These are phyloP conservation scores for Apamea sordens DNA, from an alignment of 2,888 invertebrate genomes.

Conservation along the genomic window DNA sequence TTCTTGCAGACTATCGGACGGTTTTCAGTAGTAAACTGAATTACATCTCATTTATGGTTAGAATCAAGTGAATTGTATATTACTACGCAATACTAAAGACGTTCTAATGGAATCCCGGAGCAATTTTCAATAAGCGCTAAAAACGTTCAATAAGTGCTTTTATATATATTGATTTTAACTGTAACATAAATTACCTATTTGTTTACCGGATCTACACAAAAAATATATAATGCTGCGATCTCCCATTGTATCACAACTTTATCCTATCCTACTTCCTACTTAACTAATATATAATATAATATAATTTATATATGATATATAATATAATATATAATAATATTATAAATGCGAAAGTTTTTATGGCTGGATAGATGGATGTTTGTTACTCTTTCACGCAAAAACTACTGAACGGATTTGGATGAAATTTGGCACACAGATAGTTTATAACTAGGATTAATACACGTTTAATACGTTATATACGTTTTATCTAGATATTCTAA, in stretches of 20 bases:
- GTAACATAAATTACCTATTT: background rate
- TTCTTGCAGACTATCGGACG: background rate
- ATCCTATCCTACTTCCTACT: too few relatives aligned
- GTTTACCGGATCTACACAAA: background rate
- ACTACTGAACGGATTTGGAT: too few relatives aligned
- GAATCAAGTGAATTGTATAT: background rate
- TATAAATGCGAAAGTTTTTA: too few relatives aligned
- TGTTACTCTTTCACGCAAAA: too few relatives aligned
- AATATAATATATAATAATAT: too few relatives aligned
- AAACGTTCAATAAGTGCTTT: background rate
- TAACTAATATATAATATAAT: too few relatives aligned
- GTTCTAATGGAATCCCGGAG: background rate
- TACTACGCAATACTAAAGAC: background rate
- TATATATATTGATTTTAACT: background rate
- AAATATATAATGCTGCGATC: background rate
- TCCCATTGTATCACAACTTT: background rate
- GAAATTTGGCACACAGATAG: too few relatives aligned
- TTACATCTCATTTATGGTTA: background rate
- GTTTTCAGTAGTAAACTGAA: background rate
- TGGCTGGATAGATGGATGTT: too few relatives aligned
- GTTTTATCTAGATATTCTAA: too few relatives aligned
- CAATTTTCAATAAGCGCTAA: background rate
- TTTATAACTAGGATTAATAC: too few relatives aligned
- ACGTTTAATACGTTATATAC: too few relatives aligned
- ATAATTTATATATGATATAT: too few relatives aligned